Percentiles rank a stretch among this genome's conserved stretches.
Evolutionary conservation across 1,140 invertebrate species (phyloP).

Genomic region (Cyclina sinensis): DNA sequence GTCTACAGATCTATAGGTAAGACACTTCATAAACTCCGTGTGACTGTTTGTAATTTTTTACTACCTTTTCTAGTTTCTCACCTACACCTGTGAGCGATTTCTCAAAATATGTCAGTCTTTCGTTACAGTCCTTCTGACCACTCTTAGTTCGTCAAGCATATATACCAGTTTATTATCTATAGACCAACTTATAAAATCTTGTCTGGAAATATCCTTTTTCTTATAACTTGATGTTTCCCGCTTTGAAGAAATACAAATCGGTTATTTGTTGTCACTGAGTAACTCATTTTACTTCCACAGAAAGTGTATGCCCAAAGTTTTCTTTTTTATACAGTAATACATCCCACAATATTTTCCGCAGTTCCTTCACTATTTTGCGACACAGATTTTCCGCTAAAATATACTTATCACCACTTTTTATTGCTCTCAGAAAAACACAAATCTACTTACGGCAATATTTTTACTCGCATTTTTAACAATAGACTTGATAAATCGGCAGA

Average conservation of each 20-base stretch:
- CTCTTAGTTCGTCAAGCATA: constrained; percentile 13
- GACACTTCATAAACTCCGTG: constrained; percentile 9
- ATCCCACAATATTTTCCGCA: no score
- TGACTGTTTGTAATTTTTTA: constrained; percentile 3
- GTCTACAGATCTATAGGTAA: constrained; percentile 37
- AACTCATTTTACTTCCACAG: constrained; percentile 19
- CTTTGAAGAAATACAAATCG: neutral
- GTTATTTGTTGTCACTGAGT: neutral
- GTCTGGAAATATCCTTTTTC: constrained; percentile 6
- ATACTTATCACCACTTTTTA: no score
- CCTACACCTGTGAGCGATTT: neutral
- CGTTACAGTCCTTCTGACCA: neutral
- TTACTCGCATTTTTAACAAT: neutral
- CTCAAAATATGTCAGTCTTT: neutral
- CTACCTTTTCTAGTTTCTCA: constrained; percentile 16
- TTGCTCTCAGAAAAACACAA: no score
- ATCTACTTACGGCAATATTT: neutral
- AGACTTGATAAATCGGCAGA: neutral
- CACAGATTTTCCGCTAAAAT: no score
- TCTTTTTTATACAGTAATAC: no score
- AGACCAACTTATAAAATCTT: neutral
- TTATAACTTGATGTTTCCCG: neutral
- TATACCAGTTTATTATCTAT: constrained; percentile 20
- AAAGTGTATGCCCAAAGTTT: no score
- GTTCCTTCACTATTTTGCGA: no score